A percentile compares a stretch with the other conserved stretches of the same genome.
phyloP scores from a whole-genome alignment of 1,140 invertebrate genomes.

The Lucilia cuprina region DNA sequence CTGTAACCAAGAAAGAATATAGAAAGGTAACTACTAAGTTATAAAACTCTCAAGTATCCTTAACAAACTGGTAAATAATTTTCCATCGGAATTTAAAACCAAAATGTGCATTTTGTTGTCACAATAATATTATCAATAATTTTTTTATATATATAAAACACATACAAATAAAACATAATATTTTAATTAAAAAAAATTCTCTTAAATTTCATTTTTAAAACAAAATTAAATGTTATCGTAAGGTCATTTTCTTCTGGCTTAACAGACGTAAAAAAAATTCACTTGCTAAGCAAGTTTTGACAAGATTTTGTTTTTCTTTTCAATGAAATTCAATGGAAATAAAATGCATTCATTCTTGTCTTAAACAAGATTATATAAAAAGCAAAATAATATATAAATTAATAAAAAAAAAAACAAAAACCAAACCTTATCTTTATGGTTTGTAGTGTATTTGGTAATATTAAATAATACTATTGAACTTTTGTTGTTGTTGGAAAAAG shows the following conservation, averaged over 20 bases:
- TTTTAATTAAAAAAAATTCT: not conserved
- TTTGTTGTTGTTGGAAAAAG: not conserved
- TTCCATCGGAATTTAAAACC: too few relatives aligned
- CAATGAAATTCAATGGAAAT: not conserved
- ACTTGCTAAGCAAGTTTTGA: not conserved
- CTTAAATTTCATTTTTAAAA: not conserved
- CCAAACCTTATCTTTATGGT: not conserved
- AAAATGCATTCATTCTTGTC: not conserved
- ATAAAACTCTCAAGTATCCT: too few relatives aligned
- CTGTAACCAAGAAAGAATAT: too few relatives aligned
- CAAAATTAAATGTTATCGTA: slow-evolving; percentile 1
- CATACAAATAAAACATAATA: too few relatives aligned
- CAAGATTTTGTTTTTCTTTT: not conserved
- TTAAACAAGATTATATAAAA: not conserved
- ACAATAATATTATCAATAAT: too few relatives aligned
- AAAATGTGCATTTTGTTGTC: too few relatives aligned
- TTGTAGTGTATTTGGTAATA: not conserved
- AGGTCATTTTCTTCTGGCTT: not conserved
- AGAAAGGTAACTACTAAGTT: too few relatives aligned
- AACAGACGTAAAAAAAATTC: not conserved
- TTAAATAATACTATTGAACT: not conserved
- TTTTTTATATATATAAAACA: not conserved
- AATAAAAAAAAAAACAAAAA: too few relatives aligned
- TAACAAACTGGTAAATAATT: too few relatives aligned
- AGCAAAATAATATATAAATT: too few relatives aligned